A percentile compares a stretch with the other conserved stretches of the same genome.
phyloP scores from a whole-genome alignment of 2,797 vertebrate species.

The Myotis vivesi region DNA sequence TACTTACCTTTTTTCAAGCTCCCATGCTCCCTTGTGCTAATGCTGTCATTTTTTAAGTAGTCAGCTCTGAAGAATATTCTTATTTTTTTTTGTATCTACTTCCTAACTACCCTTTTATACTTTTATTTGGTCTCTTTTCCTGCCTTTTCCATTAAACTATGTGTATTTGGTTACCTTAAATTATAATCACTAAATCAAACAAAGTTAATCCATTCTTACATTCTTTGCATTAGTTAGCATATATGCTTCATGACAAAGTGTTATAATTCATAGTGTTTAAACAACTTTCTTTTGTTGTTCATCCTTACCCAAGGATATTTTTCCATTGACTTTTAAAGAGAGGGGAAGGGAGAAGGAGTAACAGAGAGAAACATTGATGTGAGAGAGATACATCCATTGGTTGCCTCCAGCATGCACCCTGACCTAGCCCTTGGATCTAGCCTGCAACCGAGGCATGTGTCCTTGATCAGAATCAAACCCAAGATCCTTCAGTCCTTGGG shows the following conservation, averaged over 20 bases:
- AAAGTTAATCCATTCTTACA: neutral
- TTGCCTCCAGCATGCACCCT: no score
- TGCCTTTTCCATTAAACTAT: neutral
- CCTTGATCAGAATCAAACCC: no score
- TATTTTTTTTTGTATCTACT: neutral
- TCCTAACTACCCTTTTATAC: neutral
- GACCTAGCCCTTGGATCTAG: no score
- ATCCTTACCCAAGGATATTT: no score
- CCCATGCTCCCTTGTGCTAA: neutral
- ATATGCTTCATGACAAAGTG: neutral
- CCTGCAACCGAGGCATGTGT: no score
- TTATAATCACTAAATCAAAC: neutral
- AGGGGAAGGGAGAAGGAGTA: no score
- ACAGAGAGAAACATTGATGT: no score
- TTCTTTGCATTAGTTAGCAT: neutral
- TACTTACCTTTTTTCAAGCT: neutral
- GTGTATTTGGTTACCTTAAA: neutral
- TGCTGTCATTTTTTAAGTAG: neutral
- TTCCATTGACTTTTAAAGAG: no score
- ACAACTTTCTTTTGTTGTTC: no score
- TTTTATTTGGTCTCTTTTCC: neutral
- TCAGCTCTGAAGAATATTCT: neutral
- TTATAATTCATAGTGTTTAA: neutral
- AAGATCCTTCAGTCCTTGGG: no score
- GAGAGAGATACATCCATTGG: no score